Evolutionary conservation across 1,140 invertebrate genomes (phyloP).

Genomic region (Tetraneura akinire): DNA sequence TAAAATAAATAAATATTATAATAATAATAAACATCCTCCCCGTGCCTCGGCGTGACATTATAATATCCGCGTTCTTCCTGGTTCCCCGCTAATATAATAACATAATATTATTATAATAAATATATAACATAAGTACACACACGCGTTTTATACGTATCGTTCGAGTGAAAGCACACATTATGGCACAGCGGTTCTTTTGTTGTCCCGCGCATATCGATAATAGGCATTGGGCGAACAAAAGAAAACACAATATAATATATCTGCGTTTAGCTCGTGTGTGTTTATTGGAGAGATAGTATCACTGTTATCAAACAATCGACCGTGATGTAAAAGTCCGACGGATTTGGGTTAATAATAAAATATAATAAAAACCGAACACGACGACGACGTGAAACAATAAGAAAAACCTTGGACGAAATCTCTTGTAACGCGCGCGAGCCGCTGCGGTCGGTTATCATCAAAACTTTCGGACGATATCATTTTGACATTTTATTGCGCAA

Average conservation of each 20-base stretch:
- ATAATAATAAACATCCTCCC: neutral
- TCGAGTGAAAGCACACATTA: conserved; percentile 27
- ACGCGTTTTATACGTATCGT: neutral
- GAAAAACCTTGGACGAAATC: conserved; percentile 22
- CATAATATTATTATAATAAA: too few relatives aligned
- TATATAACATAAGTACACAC: too few relatives aligned
- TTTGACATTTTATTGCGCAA: conserved; percentile 16
- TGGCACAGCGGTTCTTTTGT: conserved; percentile 31
- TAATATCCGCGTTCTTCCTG: neutral
- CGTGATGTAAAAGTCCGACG: conserved; percentile 32
- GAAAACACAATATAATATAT: neutral
- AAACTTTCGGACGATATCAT: neutral
- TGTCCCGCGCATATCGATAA: neutral
- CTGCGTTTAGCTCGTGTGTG: neutral
- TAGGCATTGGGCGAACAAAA: neutral
- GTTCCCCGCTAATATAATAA: neutral
- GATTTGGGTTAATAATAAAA: conserved; percentile 30
- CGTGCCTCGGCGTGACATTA: neutral
- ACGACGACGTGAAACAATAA: conserved; percentile 14
- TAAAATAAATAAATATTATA: too few relatives aligned
- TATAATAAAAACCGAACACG: too few relatives aligned
- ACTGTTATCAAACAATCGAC: conserved; percentile 34
- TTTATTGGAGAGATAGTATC: conserved; percentile 9
- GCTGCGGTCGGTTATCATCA: neutral
- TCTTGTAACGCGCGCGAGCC: neutral